phyloP scores from a whole-genome alignment of 2,888 invertebrate species.

The Himalopsyche tibetana region DNA sequence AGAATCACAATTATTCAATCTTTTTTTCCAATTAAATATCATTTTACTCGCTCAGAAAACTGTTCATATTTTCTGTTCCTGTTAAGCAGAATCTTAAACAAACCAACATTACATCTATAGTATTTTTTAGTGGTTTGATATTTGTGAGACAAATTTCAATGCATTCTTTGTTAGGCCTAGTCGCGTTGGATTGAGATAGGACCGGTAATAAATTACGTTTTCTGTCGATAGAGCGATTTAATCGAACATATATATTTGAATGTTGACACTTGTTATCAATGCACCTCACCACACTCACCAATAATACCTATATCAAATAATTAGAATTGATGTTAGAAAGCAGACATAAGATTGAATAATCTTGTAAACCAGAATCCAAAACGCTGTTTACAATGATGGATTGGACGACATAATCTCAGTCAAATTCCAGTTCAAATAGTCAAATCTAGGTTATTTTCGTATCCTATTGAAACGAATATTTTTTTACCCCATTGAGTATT shows the following conservation, averaged over 20 bases:
- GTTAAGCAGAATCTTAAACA: too few species aligned
- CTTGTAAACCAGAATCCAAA: conserved; percentile 14
- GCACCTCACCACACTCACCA: not conserved
- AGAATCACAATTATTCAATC: too few species aligned
- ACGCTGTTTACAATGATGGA: conserved; percentile 7
- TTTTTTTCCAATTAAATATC: too few species aligned
- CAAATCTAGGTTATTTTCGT: too few species aligned
- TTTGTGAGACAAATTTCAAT: not conserved
- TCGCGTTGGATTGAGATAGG: not conserved
- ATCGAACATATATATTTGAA: conserved; percentile 13
- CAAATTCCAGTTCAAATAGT: too few species aligned
- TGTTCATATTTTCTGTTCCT: too few species aligned
- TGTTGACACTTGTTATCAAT: conserved; percentile 26
- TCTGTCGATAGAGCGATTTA: not conserved
- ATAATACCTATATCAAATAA: not conserved
- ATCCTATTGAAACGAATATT: too few species aligned
- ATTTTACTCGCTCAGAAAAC: too few species aligned
- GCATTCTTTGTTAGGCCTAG: not conserved
- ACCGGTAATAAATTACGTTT: conserved; percentile 7
- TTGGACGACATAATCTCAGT: not conserved
- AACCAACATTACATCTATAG: not conserved
- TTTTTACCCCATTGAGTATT: too few species aligned
- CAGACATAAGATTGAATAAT: conserved; percentile 9
- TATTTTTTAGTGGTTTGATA: not conserved
- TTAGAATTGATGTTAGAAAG: conserved; percentile 26